Percentiles rank a stretch among this genome's conserved stretches.
These are phyloP conservation scores for Myotis daubentonii DNA, from an alignment of 2,797 vertebrate species.

Conservation along the genomic window DNA sequence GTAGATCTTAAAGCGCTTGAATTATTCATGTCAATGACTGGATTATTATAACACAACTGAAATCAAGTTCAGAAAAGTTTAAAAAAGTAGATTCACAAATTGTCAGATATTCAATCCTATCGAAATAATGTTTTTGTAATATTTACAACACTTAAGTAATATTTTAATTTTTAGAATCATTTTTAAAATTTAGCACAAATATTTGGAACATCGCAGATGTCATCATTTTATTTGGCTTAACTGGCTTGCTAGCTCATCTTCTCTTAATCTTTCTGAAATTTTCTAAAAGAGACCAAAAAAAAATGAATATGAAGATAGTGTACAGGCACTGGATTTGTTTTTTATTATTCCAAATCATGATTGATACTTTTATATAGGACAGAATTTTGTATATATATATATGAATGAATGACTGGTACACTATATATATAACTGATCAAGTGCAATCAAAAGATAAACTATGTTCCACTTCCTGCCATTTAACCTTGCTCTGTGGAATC, in stretches of 20 bases:
- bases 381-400: background rate
- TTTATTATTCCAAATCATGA: background rate
- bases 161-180: background rate
- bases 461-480: background rate
- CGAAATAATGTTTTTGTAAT: background rate
- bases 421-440: background rate
- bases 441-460: background rate
- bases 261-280: background rate
- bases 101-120: background rate
- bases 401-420: background rate
- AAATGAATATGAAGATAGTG: background rate
- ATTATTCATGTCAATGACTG: background rate
- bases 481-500: background rate
- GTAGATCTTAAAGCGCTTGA: background rate
- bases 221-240: constrained; percentile 22
- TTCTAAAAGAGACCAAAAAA: background rate
- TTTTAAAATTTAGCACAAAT: background rate
- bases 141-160: background rate
- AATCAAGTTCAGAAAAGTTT: background rate
- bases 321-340: background rate
- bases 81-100: background rate
- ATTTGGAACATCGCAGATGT: background rate
- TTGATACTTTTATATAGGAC: background rate
- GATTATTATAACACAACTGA: background rate
- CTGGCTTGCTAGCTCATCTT: background rate